phyloP scores from a whole-genome alignment of 2,113 vertebrate species.

The Hydrolagus affinis region DNA sequence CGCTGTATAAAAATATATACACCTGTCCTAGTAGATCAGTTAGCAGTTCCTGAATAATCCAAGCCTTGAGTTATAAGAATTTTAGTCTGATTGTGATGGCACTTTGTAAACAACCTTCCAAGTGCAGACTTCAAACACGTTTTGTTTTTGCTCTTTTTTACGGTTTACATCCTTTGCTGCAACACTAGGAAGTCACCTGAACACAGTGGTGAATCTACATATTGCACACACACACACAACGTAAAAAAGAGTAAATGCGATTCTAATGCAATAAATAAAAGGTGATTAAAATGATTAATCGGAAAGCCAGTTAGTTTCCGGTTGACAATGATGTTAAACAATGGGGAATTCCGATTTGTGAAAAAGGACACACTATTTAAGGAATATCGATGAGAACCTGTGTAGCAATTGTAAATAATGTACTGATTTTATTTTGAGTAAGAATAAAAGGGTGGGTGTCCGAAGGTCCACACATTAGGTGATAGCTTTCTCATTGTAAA shows the following conservation, averaged over 20 bases:
- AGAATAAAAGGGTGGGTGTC: constrained; percentile 10
- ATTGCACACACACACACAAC: not conserved
- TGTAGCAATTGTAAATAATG: not conserved
- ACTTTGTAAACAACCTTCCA: not conserved
- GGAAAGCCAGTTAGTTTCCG: not conserved
- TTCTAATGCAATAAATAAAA: not conserved
- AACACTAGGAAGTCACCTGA: not conserved
- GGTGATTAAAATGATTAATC: not conserved
- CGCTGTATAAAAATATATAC: too few species aligned
- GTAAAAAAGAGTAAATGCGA: constrained; percentile 5
- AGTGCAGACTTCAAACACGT: not conserved
- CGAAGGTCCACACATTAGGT: not conserved
- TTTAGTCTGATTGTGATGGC: not conserved
- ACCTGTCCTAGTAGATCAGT: not conserved
- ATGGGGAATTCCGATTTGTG: not conserved
- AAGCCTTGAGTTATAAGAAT: not conserved
- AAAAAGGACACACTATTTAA: not conserved
- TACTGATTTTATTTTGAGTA: not conserved
- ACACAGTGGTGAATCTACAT: not conserved
- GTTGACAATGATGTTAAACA: not conserved
- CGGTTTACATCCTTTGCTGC: not conserved
- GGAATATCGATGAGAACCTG: not conserved
- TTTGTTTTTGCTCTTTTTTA: not conserved
- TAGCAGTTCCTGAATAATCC: not conserved
- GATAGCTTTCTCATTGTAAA: not conserved